phyloP scores from a whole-genome alignment of 2,113 vertebrate species.

The Toxostoma redivivum region DNA sequence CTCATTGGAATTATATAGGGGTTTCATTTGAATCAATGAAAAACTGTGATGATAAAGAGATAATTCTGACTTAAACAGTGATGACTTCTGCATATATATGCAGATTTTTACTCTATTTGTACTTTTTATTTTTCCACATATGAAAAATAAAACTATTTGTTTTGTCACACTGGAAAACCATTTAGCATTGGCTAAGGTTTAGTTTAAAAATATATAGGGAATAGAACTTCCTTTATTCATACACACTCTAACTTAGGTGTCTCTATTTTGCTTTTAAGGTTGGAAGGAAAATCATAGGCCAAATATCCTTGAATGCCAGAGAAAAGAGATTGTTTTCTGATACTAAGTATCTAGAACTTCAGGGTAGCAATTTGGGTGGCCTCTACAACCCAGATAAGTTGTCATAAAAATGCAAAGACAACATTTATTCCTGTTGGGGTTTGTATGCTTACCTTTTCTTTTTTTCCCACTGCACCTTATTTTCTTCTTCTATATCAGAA shows the following conservation, averaged over 20 bases:
- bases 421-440: not conserved
- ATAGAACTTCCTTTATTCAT: not conserved
- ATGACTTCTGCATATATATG: not conserved
- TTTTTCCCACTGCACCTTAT: not conserved
- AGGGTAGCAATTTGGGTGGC: not conserved
- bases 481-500: not conserved
- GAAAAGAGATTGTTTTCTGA: not conserved
- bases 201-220: not conserved
- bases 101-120: not conserved
- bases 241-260: not conserved
- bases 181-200: not conserved
- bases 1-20: not conserved
- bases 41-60: not conserved
- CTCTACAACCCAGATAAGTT: not conserved
- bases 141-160: not conserved
- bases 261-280: not conserved
- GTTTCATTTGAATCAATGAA: not conserved
- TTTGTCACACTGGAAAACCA: not conserved
- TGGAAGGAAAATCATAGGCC: not conserved
- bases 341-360: not conserved
- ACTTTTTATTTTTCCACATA: not conserved
- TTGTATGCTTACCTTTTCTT: accelerated
- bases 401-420: not conserved
- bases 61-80: not conserved
- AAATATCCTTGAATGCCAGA: not conserved